Evolutionary conservation across 1,140 invertebrate species (phyloP).

Genomic region (Papilio machaon): DNA sequence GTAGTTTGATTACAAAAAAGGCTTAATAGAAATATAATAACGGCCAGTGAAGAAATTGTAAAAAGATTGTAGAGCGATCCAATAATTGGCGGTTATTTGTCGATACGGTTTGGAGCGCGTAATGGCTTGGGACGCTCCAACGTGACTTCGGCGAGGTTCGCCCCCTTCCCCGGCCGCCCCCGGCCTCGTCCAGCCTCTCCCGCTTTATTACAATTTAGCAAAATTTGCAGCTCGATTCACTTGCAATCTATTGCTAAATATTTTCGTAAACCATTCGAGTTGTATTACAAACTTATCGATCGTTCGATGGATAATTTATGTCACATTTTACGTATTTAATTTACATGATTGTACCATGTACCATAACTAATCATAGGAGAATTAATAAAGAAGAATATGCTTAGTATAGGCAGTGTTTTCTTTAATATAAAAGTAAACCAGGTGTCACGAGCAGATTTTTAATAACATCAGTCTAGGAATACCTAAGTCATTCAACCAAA

Average conservation of each 20-base stretch:
- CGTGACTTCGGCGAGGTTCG: constrained; percentile 63
- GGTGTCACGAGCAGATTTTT: no score
- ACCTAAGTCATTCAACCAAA: no score
- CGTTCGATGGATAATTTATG: no score
- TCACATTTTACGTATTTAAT: no score
- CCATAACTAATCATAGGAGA: no score
- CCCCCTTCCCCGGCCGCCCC: constrained; percentile 42
- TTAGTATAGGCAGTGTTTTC: no score
- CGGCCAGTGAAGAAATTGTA: constrained; percentile 80
- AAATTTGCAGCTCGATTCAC: constrained; percentile 53
- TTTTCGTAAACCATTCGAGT: not conserved
- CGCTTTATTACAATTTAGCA: constrained; percentile 59
- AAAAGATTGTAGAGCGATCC: constrained; percentile 81
- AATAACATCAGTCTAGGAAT: no score
- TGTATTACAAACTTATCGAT: not conserved
- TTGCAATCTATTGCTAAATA: not conserved
- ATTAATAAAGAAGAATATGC: no score
- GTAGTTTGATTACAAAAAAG: constrained; percentile 82
- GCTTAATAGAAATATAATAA: constrained; percentile 82
- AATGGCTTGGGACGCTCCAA: constrained; percentile 74
- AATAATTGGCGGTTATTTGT: constrained; percentile 81
- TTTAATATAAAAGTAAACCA: no score
- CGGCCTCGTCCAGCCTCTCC: constrained; percentile 2
- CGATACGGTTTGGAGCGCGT: constrained; percentile 79
- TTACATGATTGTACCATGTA: no score